Evolutionary conservation across 2,797 vertebrate species (phyloP).

Genomic region (Aulostomus chinensis): DNA sequence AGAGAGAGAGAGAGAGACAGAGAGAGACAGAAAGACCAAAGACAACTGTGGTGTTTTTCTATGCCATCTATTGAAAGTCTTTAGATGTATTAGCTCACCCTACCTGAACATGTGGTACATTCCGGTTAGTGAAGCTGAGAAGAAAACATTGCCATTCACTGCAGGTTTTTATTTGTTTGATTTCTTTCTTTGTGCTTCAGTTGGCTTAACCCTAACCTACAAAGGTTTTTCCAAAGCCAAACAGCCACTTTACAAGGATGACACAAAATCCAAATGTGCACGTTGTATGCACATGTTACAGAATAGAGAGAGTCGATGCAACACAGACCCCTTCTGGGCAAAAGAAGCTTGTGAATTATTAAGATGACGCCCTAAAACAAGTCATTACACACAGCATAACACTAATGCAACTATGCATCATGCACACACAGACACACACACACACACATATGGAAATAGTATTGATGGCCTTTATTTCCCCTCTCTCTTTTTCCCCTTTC

Average conservation of each 20-base stretch:
- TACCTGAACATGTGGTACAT: neutral
- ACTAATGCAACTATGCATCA: too few relatives aligned
- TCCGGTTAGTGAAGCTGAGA: neutral
- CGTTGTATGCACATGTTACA: constrained; percentile 3
- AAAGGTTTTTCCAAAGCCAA: neutral
- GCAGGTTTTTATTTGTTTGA: too few relatives aligned
- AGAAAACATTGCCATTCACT: too few relatives aligned
- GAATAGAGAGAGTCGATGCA: constrained; percentile 32
- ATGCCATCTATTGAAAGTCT: too few relatives aligned
- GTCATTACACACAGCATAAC: constrained; percentile 17
- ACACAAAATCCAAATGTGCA: neutral
- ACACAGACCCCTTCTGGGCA: constrained; percentile 40
- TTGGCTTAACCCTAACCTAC: neutral
- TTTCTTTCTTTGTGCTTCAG: too few relatives aligned
- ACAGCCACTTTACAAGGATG: too few relatives aligned
- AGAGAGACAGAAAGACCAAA: too few relatives aligned
- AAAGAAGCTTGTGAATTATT: constrained; percentile 59
- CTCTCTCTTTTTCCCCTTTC: too few relatives aligned
- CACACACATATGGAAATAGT: constrained; percentile 7
- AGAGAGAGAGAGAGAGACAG: too few relatives aligned
- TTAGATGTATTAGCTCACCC: too few relatives aligned
- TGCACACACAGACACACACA: constrained; percentile 1
- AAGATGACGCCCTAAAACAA: constrained; percentile 49
- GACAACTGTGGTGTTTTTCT: too few relatives aligned
- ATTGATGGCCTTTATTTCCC: too few relatives aligned